Percentiles rank a stretch among this genome's conserved stretches.
These are phyloP conservation scores for Ormyrus rosae DNA, from an alignment of 2,888 invertebrate genomes.

Conservation along the genomic window DNA sequence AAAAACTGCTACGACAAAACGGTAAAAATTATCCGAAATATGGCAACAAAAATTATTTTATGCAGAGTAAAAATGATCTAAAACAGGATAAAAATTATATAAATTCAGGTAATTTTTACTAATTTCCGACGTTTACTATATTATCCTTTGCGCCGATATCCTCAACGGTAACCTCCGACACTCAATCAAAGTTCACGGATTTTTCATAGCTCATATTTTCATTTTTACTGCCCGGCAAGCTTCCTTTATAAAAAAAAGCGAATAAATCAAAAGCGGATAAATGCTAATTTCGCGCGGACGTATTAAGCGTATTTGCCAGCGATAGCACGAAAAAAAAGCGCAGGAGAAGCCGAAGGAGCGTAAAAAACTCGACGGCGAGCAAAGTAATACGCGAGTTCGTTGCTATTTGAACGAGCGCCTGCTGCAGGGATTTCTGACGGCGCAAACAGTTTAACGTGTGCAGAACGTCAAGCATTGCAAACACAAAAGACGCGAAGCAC, in stretches of 20 bases:
- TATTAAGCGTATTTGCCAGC: too few relatives aligned
- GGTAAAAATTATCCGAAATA: too few relatives aligned
- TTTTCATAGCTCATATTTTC: conserved; percentile 1
- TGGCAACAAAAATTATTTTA: too few relatives aligned
- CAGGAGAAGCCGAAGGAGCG: not conserved
- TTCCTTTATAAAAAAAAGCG: conserved; percentile 2
- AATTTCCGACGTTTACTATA: too few relatives aligned
- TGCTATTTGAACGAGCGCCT: conserved; percentile 13
- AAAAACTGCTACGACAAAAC: too few relatives aligned
- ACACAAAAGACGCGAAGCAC: conserved; percentile 11
- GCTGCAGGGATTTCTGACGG: conserved; percentile 11
- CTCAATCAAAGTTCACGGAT: conserved; percentile 5
- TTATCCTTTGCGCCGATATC: not conserved
- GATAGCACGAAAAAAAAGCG: conserved; percentile 1
- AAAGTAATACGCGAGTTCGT: conserved; percentile 30
- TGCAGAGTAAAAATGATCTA: too few relatives aligned
- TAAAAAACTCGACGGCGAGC: not conserved
- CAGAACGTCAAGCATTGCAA: conserved; percentile 18
- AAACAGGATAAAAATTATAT: too few relatives aligned
- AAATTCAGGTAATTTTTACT: too few relatives aligned
- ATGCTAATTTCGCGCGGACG: too few relatives aligned
- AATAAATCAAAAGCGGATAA: too few relatives aligned
- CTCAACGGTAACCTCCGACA: not conserved
- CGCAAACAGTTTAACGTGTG: conserved; percentile 25
- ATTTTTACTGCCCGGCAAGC: not conserved